These are phyloP conservation scores for Callipepla squamata DNA, from an alignment of 2,113 vertebrate genomes.

Conservation along the genomic window DNA sequence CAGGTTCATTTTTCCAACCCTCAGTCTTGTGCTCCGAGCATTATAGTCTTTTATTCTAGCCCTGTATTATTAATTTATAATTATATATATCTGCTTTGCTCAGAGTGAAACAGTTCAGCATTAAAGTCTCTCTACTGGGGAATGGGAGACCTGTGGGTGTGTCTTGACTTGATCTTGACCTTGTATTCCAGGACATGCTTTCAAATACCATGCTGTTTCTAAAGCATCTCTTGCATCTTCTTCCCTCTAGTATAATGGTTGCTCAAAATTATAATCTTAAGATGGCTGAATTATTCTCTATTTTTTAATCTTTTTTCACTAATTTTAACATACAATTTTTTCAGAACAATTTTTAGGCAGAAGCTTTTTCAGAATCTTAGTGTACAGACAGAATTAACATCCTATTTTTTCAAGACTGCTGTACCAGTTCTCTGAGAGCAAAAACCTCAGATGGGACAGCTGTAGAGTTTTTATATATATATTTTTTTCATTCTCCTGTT, in stretches of 20 bases:
- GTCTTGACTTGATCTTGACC: not conserved
- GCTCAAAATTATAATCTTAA: not conserved
- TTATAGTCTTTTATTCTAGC: not conserved
- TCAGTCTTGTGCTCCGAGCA: not conserved
- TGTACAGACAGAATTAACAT: not conserved
- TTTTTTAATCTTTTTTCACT: not conserved
- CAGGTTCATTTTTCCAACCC: not conserved
- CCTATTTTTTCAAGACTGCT: not conserved
- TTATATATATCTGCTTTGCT: not conserved
- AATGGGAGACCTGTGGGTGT: not conserved
- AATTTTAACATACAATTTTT: not conserved
- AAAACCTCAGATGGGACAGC: not conserved
- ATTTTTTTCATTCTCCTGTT: not conserved
- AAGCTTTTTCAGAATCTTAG: not conserved
- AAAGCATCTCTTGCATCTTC: not conserved
- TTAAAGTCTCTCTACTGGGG: not conserved
- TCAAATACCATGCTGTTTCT: not conserved
- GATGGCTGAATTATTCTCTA: not conserved
- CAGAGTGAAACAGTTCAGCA: not conserved
- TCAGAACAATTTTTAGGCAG: not conserved
- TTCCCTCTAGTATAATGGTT: not conserved
- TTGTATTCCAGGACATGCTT: not conserved
- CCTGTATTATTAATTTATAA: not conserved
- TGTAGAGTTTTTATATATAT: not conserved
- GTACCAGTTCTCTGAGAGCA: not conserved